phyloP scores from a whole-genome alignment of 2,888 invertebrate species.

The Petrophora chlorosata region DNA sequence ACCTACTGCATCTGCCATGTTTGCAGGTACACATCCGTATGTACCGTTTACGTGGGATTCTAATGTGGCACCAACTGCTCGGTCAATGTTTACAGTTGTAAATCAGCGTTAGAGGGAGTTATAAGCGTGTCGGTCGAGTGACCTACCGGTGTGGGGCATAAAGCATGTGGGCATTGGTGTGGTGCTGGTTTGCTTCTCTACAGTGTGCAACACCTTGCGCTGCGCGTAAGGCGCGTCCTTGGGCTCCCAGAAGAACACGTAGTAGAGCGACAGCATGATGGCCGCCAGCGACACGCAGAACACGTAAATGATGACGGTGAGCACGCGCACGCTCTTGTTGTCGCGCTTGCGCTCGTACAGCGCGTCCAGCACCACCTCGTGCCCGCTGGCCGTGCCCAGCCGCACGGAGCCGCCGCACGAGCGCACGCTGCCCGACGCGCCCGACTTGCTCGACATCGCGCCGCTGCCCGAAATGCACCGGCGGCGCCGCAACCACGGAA shows the following conservation, averaged over 20 bases:
- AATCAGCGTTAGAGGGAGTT: conserved; percentile 32
- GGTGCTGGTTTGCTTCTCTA: conserved; percentile 79
- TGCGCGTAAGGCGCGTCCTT: conserved; percentile 81
- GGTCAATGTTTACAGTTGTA: conserved; percentile 36
- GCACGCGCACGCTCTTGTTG: conserved; percentile 94
- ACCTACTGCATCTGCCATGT: conserved; percentile 1
- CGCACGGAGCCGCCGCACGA: conserved; percentile 75
- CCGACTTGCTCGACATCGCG: conserved; percentile 83
- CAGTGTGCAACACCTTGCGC: conserved; percentile 79
- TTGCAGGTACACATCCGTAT: conserved; percentile 1
- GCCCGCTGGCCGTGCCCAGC: conserved; percentile 64
- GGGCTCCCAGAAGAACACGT: conserved; percentile 97
- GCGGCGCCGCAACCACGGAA: conserved; percentile 46
- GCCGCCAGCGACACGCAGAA: conserved; percentile 97
- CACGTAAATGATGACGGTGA: conserved; percentile 96
- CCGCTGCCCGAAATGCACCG: conserved; percentile 56
- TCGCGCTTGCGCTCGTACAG: conserved; percentile 92
- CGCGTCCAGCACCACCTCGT: conserved; percentile 88
- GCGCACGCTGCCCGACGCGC: conserved; percentile 81
- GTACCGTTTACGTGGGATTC: conserved; percentile 25
- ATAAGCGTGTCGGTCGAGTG: conserved; percentile 71
- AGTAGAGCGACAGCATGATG: conserved; percentile 96
- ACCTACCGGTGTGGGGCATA: conserved; percentile 81
- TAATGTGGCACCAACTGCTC: conserved; percentile 30
- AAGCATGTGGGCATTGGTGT: conserved; percentile 83